Conservation (phyloP, 2,888 invertebrate species). For the Hedya salicella region DNA sequence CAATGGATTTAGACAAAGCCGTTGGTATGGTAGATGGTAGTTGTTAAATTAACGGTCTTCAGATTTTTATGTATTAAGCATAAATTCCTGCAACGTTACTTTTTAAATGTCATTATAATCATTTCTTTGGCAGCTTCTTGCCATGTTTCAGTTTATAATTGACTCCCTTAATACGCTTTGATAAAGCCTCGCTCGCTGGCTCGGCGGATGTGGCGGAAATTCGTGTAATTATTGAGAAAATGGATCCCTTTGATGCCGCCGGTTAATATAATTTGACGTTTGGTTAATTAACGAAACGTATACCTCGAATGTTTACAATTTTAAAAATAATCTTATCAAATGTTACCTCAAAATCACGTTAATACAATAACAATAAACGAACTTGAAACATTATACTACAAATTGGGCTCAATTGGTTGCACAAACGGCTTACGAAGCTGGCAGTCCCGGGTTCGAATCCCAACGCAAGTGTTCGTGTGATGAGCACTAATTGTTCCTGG, state of each 20-base stretch:
- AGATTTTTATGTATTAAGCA: no score
- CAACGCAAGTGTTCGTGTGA: no score
- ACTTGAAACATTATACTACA: no score
- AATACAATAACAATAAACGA: no score
- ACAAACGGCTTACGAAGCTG: no score
- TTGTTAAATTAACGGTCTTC: no score
- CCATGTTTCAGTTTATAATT: constrained; percentile 10
- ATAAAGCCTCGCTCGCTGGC: constrained; percentile 18
- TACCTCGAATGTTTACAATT: constrained; percentile 1
- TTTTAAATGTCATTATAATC: neutral
- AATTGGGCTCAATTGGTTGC: no score
- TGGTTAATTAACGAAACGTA: constrained; percentile 30
- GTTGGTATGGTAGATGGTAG: no score
- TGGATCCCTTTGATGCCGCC: constrained; percentile 31
- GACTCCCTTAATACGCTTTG: constrained; percentile 14
- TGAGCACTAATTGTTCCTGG: no score
- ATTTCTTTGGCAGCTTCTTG: neutral
- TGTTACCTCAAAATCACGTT: neutral
- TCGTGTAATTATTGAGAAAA: constrained; percentile 38
- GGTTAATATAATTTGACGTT: constrained; percentile 34
- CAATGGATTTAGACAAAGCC: no score
- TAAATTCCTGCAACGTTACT: no score
- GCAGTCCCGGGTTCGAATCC: no score
- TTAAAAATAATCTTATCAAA: neutral
- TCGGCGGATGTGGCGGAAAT: constrained; percentile 20